Evolutionary conservation across 1,140 invertebrate genomes (phyloP).

Genomic region (Temnothorax longispinosus): DNA sequence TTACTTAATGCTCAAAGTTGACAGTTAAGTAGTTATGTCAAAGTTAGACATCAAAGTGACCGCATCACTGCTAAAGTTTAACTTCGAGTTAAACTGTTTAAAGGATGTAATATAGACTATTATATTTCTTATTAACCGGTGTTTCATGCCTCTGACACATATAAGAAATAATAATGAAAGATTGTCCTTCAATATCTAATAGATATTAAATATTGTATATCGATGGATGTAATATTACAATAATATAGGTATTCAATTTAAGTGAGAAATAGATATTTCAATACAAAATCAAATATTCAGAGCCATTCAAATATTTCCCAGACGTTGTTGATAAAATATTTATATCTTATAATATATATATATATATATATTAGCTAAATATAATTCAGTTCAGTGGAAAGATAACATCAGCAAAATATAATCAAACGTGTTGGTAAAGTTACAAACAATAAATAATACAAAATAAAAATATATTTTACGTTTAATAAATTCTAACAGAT

Average conservation of each 20-base stretch:
- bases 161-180: not conserved
- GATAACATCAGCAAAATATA: not conserved
- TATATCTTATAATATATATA: not conserved
- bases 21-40: slow-evolving; percentile 7
- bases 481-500: not conserved
- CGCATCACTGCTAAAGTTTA: slow-evolving; percentile 2
- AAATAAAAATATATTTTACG: not conserved
- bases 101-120: not conserved
- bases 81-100: not conserved
- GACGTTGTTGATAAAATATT: not conserved
- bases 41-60: slow-evolving; percentile 21
- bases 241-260: not conserved
- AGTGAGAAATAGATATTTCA: not conserved
- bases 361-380: not conserved
- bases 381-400: not conserved
- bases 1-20: slow-evolving; percentile 13
- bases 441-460: not conserved
- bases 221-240: too few species aligned
- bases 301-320: not conserved
- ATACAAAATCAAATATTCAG: not conserved
- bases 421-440: not conserved
- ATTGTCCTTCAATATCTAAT: too few species aligned
- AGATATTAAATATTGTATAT: too few species aligned
- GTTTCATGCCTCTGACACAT: not conserved
- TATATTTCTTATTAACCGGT: not conserved